These are phyloP conservation scores for Copsychus sechellarum DNA, from an alignment of 2,113 vertebrate species.

Conservation along the genomic window DNA sequence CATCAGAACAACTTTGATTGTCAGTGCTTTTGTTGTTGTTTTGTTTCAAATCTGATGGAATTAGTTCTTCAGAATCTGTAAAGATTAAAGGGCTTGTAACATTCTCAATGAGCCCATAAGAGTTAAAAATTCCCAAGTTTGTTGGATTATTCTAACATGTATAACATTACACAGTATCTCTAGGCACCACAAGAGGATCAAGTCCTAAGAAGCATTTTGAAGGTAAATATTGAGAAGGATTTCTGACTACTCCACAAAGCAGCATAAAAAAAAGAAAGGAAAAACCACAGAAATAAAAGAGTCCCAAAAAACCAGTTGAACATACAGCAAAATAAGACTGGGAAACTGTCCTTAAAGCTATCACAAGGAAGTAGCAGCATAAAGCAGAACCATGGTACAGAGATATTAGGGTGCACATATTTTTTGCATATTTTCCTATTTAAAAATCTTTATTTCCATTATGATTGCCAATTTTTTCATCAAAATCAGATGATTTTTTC, in stretches of 20 bases:
- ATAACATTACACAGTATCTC: fast-evolving
- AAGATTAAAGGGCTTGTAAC: not conserved
- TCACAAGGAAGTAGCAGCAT: not conserved
- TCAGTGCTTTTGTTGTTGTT: not conserved
- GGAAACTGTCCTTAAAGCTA: too few species aligned
- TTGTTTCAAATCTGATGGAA: not conserved
- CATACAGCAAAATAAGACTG: not conserved
- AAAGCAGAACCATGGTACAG: not conserved
- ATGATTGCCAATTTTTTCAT: not conserved
- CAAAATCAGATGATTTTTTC: not conserved
- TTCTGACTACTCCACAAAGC: not conserved
- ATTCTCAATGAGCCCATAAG: not conserved
- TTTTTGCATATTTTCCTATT: not conserved
- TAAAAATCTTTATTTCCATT: not conserved
- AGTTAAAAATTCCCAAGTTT: not conserved
- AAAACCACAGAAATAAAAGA: not conserved
- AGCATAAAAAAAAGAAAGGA: not conserved
- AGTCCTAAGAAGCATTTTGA: not conserved
- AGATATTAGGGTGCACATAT: not conserved
- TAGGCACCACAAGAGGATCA: not conserved
- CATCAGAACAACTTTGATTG: not conserved
- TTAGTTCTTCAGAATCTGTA: not conserved
- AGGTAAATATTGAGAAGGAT: not conserved
- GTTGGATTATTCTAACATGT: not conserved
- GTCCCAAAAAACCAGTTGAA: not conserved